A percentile compares a stretch with the other conserved stretches of the same genome.
Conservation (phyloP, 2,797 vertebrate genomes). For the Micrastur ruficollis region DNA sequence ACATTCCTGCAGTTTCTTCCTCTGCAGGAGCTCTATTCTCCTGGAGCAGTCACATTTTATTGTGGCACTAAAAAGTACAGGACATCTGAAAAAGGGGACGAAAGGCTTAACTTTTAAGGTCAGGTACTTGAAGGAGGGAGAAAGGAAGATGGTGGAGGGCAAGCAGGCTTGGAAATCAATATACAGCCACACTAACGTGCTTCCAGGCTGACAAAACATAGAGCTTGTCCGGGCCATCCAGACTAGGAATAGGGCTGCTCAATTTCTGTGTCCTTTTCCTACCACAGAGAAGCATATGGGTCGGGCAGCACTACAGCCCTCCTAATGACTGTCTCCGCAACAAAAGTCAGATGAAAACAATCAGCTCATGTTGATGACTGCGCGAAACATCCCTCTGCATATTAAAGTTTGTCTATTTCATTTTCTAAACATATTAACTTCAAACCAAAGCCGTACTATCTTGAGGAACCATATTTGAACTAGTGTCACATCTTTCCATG, state of each 20-base stretch:
- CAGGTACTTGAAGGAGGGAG: background rate
- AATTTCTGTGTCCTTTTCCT: background rate
- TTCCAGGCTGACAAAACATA: background rate
- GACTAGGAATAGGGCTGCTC: background rate
- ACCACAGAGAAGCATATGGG: background rate
- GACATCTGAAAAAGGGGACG: background rate
- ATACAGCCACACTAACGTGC: background rate
- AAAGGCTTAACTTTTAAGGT: background rate
- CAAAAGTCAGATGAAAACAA: background rate
- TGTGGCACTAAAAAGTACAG: background rate
- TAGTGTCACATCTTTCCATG: background rate
- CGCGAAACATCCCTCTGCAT: background rate
- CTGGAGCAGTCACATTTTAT: background rate
- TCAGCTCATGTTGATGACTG: background rate
- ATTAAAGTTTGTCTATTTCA: background rate
- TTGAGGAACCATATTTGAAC: background rate
- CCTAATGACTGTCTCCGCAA: background rate
- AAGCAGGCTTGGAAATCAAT: background rate
- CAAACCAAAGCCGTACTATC: background rate
- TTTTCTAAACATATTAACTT: background rate
- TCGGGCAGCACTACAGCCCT: background rate
- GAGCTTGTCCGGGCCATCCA: background rate
- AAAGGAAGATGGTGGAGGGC: background rate
- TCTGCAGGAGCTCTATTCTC: background rate
- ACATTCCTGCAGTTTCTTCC: background rate